Evolutionary conservation across 2,888 invertebrate species (phyloP).

Genomic region (Drosophila vallismaia): DNA sequence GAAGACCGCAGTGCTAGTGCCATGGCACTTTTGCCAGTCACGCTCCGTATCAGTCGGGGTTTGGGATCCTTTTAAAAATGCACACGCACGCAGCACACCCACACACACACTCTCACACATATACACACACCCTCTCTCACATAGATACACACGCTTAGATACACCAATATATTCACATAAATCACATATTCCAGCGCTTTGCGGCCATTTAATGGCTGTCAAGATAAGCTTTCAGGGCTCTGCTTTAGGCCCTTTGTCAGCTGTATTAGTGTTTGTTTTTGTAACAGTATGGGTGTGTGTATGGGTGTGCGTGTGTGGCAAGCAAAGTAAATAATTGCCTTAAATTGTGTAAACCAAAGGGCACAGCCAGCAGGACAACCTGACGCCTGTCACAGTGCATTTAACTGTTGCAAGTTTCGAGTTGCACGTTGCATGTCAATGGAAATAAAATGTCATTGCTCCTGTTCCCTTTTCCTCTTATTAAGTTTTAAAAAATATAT

Average conservation of each 20-base stretch:
- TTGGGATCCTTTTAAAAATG: slow-evolving; percentile 52
- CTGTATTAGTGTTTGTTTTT: background rate
- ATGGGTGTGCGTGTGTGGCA: slow-evolving; percentile 5
- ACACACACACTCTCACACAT: background rate
- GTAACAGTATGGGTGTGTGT: background rate
- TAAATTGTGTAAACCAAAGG: slow-evolving; percentile 48
- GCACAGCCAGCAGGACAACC: slow-evolving; percentile 20
- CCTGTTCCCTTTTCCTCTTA: background rate
- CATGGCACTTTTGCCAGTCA: slow-evolving; percentile 40
- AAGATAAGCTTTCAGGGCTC: slow-evolving; percentile 59
- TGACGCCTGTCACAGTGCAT: slow-evolving; percentile 47
- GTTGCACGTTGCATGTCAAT: slow-evolving; percentile 41
- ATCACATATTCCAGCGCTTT: slow-evolving; percentile 67
- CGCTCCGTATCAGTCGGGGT: slow-evolving; percentile 9
- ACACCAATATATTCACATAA: slow-evolving; percentile 36
- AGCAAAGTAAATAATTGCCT: slow-evolving; percentile 71
- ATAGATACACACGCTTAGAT: slow-evolving; percentile 20
- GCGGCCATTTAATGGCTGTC: slow-evolving; percentile 73
- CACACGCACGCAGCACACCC: slow-evolving; percentile 39
- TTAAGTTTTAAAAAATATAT: background rate
- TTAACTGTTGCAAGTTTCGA: slow-evolving; percentile 38
- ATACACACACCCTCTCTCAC: slow-evolving; percentile 23
- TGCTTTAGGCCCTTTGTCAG: slow-evolving; percentile 17
- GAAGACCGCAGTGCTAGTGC: slow-evolving; percentile 26
- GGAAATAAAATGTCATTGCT: slow-evolving; percentile 16